A percentile compares a stretch with the other conserved stretches of the same genome.
Conservation (phyloP, 1,140 invertebrate species). For the Philotrypesis tridentata region DNA sequence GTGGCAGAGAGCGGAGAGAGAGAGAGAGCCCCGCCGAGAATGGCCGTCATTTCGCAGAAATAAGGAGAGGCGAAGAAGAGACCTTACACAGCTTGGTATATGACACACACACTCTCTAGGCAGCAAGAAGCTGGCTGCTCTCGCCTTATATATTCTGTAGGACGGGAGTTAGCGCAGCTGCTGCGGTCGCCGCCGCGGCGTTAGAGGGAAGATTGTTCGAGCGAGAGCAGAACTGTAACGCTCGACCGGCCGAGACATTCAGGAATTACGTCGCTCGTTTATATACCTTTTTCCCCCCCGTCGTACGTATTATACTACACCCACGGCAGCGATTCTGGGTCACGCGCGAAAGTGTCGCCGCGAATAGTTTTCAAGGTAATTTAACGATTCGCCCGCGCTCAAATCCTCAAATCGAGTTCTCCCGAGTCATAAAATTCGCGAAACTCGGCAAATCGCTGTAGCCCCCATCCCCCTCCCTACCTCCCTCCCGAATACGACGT, state of each 20-base stretch:
- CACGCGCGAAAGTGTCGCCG: not conserved
- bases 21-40: no score
- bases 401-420: no score
- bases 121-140: not conserved
- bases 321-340: not conserved
- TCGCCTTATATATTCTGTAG: not conserved
- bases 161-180: not conserved
- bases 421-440: not conserved
- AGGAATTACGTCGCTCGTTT: not conserved
- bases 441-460: not conserved
- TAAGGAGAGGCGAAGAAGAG: conserved; percentile 5
- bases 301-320: not conserved
- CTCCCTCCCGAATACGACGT: not conserved
- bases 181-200: not conserved
- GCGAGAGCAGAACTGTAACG: not conserved
- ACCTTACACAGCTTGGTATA: not conserved
- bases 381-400: not conserved
- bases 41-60: conserved; percentile 19
- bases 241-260: not conserved
- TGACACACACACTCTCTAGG: not conserved
- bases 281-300: not conserved
- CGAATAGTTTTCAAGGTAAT: not conserved
- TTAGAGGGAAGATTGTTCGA: not conserved
- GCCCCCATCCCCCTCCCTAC: no score
- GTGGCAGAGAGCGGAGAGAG: no score